Percentiles rank a stretch among this genome's conserved stretches.
These are phyloP conservation scores for Tachysurus fulvidraco DNA, from an alignment of 2,113 vertebrate genomes.

Conservation along the genomic window DNA sequence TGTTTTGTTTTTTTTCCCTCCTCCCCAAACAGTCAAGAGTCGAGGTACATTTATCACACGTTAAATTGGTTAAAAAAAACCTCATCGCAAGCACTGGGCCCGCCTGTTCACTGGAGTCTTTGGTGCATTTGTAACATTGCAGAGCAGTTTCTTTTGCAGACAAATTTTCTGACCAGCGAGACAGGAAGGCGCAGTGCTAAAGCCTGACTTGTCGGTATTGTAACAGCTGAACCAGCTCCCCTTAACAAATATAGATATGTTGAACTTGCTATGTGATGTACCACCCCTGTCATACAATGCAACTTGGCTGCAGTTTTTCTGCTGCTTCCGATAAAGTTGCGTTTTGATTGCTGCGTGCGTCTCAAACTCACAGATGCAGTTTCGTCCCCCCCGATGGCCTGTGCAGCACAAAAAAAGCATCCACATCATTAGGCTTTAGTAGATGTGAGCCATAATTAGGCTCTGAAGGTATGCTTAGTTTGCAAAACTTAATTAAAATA, in stretches of 20 bases:
- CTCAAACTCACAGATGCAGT: constrained; percentile 37
- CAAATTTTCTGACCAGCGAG: constrained; percentile 13
- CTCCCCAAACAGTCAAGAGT: neutral
- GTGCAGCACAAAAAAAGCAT: neutral
- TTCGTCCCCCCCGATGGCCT: constrained; percentile 5
- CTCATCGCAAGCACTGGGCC: neutral
- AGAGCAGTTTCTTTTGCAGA: neutral
- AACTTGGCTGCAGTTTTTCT: constrained; percentile 36
- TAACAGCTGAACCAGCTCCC: constrained; percentile 33
- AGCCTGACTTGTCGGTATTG: constrained; percentile 24
- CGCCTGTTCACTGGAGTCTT: neutral
- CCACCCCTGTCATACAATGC: constrained; percentile 22
- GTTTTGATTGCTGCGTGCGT: constrained; percentile 23
- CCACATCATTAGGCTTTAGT: constrained; percentile 28
- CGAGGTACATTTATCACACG: constrained; percentile 15
- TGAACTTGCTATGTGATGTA: constrained; percentile 23
- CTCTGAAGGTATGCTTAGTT: constrained; percentile 37
- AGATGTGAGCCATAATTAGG: constrained; percentile 20
- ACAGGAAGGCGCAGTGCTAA: neutral
- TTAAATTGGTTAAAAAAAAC: constrained; percentile 20
- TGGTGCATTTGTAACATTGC: constrained; percentile 19
- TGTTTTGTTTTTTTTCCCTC: neutral
- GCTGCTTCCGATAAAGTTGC: constrained; percentile 31
- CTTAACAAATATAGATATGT: constrained; percentile 41
- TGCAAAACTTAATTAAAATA: constrained; percentile 39